Conservation (phyloP, 2,797 vertebrate genomes). For the Triplophysa bombifrons region DNA sequence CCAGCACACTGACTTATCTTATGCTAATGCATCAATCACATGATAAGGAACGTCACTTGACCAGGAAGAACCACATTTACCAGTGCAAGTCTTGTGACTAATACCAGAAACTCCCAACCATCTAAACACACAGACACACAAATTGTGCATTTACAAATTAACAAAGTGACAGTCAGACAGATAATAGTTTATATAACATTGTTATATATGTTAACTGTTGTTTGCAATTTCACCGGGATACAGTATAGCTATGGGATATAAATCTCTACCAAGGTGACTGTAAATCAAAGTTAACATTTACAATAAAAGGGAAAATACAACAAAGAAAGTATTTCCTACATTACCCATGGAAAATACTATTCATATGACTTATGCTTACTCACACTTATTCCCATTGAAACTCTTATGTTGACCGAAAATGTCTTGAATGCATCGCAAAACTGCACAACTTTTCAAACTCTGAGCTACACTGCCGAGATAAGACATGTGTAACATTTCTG, state of each 20-base stretch:
- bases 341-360: background rate
- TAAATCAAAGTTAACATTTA: background rate
- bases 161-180: background rate
- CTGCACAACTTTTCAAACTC: background rate
- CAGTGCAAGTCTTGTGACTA: conserved; percentile 75
- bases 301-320: background rate
- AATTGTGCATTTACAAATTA: background rate
- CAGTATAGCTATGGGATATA: too few species aligned
- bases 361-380: background rate
- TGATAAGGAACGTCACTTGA: conserved; percentile 76
- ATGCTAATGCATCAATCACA: conserved; percentile 63
- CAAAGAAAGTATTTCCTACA: background rate
- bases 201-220: background rate
- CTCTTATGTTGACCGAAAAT: background rate
- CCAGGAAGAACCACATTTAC: conserved; percentile 69
- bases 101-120: conserved; percentile 20
- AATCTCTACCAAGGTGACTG: background rate
- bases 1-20: conserved; percentile 10
- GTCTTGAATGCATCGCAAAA: background rate
- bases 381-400: background rate
- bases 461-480: background rate
- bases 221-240: background rate
- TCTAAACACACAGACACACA: background rate
- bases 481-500: background rate
- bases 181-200: background rate